Conservation (phyloP, 2,797 vertebrate species). For the Phataginus tetradactyla region DNA sequence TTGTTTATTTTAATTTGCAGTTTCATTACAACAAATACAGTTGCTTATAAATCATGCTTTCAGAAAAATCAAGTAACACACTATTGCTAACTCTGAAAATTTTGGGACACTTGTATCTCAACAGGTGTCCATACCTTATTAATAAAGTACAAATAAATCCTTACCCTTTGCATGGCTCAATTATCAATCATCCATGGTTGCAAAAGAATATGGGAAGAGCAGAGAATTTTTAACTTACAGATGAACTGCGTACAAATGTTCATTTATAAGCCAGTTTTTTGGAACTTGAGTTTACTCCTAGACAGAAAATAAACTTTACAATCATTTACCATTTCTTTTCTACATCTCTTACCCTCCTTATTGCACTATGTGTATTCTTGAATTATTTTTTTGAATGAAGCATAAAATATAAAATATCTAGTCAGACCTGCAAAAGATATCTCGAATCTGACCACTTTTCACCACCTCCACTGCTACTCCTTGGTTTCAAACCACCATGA, state of each 20-base stretch:
- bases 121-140: background rate
- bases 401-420: background rate
- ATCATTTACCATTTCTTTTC: background rate
- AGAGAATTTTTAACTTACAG: background rate
- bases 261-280: background rate
- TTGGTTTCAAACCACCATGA: background rate
- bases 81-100: background rate
- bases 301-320: background rate
- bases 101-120: background rate
- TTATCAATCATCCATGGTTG: background rate
- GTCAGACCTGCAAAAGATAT: background rate
- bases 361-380: background rate
- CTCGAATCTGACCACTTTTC: background rate
- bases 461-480: too few relatives aligned
- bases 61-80: background rate
- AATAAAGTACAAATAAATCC: background rate
- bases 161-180: background rate
- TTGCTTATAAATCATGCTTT: background rate
- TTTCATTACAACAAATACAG: background rate
- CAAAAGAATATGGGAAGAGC: background rate
- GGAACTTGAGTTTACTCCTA: background rate
- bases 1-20: slow-evolving; percentile 14
- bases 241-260: background rate
- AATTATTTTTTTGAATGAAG: background rate
- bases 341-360: background rate